phyloP scores from a whole-genome alignment of 1,140 invertebrate species.

The Calephelis virginiensis region DNA sequence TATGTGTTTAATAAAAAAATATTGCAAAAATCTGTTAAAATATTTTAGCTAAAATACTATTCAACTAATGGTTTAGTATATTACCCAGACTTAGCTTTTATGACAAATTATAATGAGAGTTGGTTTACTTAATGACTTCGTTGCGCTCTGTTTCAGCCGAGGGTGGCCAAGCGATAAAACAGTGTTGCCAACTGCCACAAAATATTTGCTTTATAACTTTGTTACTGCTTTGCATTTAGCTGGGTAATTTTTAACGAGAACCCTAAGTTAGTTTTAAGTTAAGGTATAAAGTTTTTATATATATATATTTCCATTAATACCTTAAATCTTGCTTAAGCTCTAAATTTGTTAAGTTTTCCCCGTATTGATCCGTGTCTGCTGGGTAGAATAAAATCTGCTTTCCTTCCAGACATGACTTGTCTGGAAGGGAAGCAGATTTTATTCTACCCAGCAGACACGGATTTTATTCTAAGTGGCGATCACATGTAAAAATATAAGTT shows the following conservation, averaged over 20 bases:
- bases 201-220: conserved; percentile 12
- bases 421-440: too few relatives aligned
- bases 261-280: neutral
- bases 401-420: too few relatives aligned
- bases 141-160: conserved; percentile 10
- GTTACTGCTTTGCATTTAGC: conserved; percentile 6
- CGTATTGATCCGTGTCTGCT: too few relatives aligned
- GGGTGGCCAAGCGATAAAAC: conserved; percentile 9
- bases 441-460: too few relatives aligned
- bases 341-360: too few relatives aligned
- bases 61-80: conserved; percentile 9
- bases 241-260: conserved; percentile 1
- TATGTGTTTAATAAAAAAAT: too few relatives aligned
- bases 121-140: conserved; percentile 7
- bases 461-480: too few relatives aligned
- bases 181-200: conserved; percentile 13
- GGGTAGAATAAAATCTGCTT: too few relatives aligned
- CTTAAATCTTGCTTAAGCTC: too few relatives aligned
- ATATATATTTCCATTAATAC: neutral
- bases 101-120: conserved; percentile 15
- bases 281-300: neutral
- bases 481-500: too few relatives aligned
- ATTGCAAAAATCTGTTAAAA: neutral
- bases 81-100: conserved; percentile 11
- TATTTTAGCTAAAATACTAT: conserved; percentile 1